Conservation (phyloP, 30 jellyfish, hydroid and myxozoan species). For the Chironex yamaguchii region DNA sequence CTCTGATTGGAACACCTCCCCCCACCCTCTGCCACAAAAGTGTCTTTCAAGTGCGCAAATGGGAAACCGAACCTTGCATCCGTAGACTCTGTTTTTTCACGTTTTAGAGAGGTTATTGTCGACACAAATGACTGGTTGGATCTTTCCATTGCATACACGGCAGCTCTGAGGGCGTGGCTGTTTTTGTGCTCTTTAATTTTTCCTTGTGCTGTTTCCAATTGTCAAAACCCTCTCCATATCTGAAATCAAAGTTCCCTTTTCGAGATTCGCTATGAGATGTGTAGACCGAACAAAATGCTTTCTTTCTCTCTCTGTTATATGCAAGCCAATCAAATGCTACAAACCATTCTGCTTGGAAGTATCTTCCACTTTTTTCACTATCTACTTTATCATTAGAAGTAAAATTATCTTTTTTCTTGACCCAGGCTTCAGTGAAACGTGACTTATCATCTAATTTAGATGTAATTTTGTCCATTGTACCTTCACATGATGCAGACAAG, state of each 20-base stretch:
- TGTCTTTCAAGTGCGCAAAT: conserved; percentile 33
- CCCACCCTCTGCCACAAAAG: conserved; percentile 55
- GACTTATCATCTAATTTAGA: conserved; percentile 37
- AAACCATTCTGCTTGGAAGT: conserved; percentile 29
- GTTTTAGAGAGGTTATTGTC: conserved; percentile 46
- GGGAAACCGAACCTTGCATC: conserved; percentile 53
- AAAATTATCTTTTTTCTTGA: conserved; percentile 36
- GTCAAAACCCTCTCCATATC: conserved; percentile 47
- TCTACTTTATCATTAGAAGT: conserved; percentile 34
- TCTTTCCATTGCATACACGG: conserved; percentile 32
- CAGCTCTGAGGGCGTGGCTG: conserved; percentile 37
- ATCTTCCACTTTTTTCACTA: conserved; percentile 53
- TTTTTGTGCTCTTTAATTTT: conserved; percentile 25
- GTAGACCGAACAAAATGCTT: too few relatives aligned
- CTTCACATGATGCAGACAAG: conserved; percentile 40
- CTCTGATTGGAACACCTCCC: conserved; percentile 40
- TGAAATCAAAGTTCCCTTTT: conserved; percentile 33
- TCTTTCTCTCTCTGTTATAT: conserved; percentile 24
- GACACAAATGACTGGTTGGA: conserved; percentile 28
- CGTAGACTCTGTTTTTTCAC: conserved; percentile 26
- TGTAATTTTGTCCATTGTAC: conserved; percentile 20
- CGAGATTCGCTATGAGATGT: conserved; percentile 59
- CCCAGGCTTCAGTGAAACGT: conserved; percentile 32
- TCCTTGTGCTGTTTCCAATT: conserved; percentile 3
- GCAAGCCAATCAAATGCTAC: conserved; percentile 21